Evolutionary conservation across 2,888 invertebrate genomes (phyloP).

Genomic region (Atethmia centrago): DNA sequence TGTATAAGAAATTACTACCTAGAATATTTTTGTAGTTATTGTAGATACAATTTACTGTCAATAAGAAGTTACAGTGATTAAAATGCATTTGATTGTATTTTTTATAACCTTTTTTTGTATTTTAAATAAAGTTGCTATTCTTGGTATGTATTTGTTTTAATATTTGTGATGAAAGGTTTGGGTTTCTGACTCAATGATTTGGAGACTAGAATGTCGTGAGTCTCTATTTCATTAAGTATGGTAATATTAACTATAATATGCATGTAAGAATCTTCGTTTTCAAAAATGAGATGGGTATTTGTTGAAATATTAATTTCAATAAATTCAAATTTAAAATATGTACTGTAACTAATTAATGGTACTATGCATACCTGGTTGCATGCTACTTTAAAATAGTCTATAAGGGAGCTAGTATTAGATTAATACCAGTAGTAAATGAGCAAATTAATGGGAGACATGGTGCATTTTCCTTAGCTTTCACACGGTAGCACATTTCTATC

Average conservation of each 20-base stretch:
- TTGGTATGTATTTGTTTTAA: slow-evolving; percentile 83
- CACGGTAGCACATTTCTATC: slow-evolving; percentile 79
- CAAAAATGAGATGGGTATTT: slow-evolving; percentile 33
- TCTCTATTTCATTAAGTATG: slow-evolving; percentile 58
- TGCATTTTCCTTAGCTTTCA: slow-evolving; percentile 88
- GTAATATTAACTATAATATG: slow-evolving; percentile 47
- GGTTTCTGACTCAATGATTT: slow-evolving; percentile 47
- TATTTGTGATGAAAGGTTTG: slow-evolving; percentile 56
- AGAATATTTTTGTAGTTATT: slow-evolving; percentile 82
- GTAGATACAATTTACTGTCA: slow-evolving; percentile 78
- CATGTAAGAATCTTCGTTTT: slow-evolving; percentile 62
- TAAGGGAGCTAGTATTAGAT: slow-evolving; percentile 72
- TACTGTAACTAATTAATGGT: slow-evolving; percentile 68
- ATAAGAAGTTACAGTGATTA: slow-evolving; percentile 87
- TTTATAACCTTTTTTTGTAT: slow-evolving; percentile 89
- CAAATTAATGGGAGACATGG: slow-evolving; percentile 90
- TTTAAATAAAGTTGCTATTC: slow-evolving; percentile 91
- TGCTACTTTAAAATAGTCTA: slow-evolving; percentile 73
- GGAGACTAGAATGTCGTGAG: slow-evolving; percentile 40
- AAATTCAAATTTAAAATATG: slow-evolving; percentile 34
- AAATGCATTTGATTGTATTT: slow-evolving; percentile 90
- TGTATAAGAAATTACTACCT: slow-evolving; percentile 77
- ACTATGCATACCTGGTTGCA: slow-evolving; percentile 77
- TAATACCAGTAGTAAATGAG: slow-evolving; percentile 75
- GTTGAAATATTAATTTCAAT: slow-evolving; percentile 43